These are phyloP conservation scores for Drosophila sproati DNA, from an alignment of 1,140 invertebrate species.

Conservation along the genomic window DNA sequence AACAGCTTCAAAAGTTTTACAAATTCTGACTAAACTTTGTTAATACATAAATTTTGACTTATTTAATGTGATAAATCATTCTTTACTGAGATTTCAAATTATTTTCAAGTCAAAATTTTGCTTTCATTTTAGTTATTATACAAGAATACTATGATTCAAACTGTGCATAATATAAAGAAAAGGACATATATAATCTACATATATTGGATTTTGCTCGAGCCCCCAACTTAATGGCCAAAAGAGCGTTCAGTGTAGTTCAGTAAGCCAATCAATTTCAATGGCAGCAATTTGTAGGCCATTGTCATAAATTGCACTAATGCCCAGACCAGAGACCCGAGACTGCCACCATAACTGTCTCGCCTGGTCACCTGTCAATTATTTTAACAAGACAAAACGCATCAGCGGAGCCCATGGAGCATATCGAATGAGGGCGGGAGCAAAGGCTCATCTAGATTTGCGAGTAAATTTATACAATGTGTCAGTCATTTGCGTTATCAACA, in stretches of 20 bases:
- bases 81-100: not conserved
- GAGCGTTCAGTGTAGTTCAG: not conserved
- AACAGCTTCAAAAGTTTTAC: not conserved
- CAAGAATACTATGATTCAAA: not conserved
- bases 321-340: slow-evolving; percentile 4
- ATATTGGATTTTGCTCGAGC: slow-evolving; percentile 1
- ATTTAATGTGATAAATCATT: not conserved
- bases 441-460: slow-evolving; percentile 37
- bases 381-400: slow-evolving; percentile 82
- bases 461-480: slow-evolving; percentile 68
- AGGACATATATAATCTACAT: not conserved
- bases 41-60: not conserved
- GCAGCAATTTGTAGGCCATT: slow-evolving; percentile 69
- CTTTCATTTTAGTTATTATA: not conserved
- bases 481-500: slow-evolving; percentile 58
- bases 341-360: slow-evolving; percentile 4
- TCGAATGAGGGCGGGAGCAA: slow-evolving; percentile 2
- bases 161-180: slow-evolving; percentile 34
- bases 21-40: not conserved
- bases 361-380: slow-evolving; percentile 77
- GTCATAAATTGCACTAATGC: slow-evolving; percentile 78
- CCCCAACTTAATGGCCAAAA: not conserved
- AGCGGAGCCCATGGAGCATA: slow-evolving; percentile 46
- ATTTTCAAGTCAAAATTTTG: not conserved
- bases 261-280: slow-evolving; percentile 71